These are phyloP conservation scores for Strix aluco DNA, from an alignment of 2,113 vertebrate species.

Conservation along the genomic window DNA sequence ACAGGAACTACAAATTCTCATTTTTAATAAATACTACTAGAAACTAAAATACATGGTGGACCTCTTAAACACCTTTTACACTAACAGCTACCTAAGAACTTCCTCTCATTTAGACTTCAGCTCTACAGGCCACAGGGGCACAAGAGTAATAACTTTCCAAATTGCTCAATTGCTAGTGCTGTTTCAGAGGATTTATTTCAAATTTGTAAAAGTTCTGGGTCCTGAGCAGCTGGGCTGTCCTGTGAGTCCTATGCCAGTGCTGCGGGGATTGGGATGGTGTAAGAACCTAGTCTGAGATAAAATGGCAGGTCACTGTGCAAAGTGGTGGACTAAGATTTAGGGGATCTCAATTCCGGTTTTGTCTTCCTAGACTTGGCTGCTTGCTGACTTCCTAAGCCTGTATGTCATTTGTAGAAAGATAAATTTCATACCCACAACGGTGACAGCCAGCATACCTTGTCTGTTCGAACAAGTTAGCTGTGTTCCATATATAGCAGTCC, in stretches of 20 bases:
- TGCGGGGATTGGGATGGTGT: neutral
- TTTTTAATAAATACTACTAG: neutral
- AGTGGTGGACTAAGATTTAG: neutral
- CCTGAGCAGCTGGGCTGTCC: neutral
- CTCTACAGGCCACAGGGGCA: neutral
- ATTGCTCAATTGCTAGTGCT: neutral
- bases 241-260: neutral
- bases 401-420: neutral
- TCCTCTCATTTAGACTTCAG: neutral
- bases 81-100: neutral
- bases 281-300: neutral
- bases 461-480: neutral
- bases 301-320: neutral
- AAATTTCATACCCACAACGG: neutral
- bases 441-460: neutral
- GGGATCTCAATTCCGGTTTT: neutral
- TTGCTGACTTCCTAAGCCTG: neutral
- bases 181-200: neutral
- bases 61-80: neutral
- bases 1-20: neutral
- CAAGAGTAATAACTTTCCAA: neutral
- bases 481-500: neutral
- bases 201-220: neutral
- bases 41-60: neutral
- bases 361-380: neutral